phyloP scores from a whole-genome alignment of 2,113 vertebrate species.

The Microcebus jonahi region DNA sequence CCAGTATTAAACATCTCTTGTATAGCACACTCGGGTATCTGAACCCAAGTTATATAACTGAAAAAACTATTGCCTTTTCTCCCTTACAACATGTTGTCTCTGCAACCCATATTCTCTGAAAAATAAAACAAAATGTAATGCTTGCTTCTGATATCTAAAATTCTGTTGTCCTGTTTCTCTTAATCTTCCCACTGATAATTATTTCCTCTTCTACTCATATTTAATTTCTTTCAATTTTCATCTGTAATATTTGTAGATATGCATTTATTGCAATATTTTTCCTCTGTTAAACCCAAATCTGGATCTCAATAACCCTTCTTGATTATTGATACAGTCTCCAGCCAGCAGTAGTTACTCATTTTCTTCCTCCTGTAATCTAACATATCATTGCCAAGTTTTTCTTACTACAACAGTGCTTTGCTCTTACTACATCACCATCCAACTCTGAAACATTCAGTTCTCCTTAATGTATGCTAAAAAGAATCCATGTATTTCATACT shows the following conservation, averaged over 20 bases:
- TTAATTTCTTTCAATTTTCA: background rate
- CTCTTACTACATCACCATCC: background rate
- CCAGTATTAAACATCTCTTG: background rate
- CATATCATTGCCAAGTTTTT: background rate
- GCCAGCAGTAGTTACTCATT: fast-evolving
- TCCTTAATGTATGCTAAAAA: background rate
- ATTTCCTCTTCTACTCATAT: background rate
- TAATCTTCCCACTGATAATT: background rate
- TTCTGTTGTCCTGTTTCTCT: background rate
- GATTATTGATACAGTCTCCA: background rate
- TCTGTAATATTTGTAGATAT: background rate
- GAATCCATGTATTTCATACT: background rate
- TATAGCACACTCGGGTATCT: background rate
- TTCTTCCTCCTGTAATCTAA: background rate
- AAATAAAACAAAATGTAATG: background rate
- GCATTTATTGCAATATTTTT: background rate
- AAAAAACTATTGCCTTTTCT: background rate
- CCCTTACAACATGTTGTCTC: background rate
- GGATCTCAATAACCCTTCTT: background rate
- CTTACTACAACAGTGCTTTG: background rate
- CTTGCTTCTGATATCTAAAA: background rate
- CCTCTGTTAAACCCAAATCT: background rate
- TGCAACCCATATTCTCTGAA: background rate
- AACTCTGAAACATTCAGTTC: background rate
- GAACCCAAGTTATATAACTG: background rate